phyloP scores from a whole-genome alignment of 1,140 invertebrate species.

The Globodera ellingtonae region DNA sequence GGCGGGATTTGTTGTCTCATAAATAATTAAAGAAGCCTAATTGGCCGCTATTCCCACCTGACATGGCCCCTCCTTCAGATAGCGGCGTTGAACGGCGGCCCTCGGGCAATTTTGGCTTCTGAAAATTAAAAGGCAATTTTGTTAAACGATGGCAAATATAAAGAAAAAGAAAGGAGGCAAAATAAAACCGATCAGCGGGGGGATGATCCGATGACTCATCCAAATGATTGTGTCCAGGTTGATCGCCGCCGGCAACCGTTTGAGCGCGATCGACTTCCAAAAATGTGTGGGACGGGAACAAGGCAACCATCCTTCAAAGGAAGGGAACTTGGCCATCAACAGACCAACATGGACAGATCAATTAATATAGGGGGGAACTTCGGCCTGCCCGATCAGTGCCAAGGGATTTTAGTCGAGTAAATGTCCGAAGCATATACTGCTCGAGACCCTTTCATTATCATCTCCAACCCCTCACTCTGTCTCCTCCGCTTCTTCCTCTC shows the following conservation, averaged over 20 bases:
- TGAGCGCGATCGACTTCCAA: background rate
- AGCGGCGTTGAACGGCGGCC: conserved; percentile 17
- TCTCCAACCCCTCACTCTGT: no score
- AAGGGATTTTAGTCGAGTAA: no score
- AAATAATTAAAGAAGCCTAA: no score
- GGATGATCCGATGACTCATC: background rate
- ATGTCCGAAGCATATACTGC: no score
- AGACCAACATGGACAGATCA: no score
- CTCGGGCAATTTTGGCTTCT: conserved; percentile 17
- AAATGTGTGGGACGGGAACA: background rate
- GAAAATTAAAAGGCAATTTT: background rate
- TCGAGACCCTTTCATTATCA: no score
- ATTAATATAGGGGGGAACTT: no score
- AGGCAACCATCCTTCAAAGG: background rate
- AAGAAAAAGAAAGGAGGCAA: background rate
- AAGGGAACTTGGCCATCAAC: background rate
- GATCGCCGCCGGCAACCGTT: background rate
- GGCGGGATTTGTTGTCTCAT: no score
- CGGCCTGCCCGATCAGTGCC: no score
- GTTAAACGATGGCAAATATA: no score
- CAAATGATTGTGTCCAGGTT: no score
- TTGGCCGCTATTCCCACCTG: background rate
- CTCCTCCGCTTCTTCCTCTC: background rate
- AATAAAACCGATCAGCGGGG: background rate
- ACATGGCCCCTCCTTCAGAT: conserved; percentile 22